Evolutionary conservation across 2,113 vertebrate genomes (phyloP).

Genomic region (Anguilla japonica): DNA sequence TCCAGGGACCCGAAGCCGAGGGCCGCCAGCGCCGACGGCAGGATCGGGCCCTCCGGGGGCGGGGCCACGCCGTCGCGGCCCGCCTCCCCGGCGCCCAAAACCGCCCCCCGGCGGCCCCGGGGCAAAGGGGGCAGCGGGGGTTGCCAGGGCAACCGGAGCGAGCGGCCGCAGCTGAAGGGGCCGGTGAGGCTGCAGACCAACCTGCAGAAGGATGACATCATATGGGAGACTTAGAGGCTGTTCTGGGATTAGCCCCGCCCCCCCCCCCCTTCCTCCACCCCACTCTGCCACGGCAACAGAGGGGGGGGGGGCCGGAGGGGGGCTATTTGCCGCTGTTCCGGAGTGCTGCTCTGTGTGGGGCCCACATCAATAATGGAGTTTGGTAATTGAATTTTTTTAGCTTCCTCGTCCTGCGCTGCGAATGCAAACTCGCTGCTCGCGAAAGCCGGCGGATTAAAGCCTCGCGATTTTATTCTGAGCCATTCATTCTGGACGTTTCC

Average conservation of each 20-base stretch:
- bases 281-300: not conserved
- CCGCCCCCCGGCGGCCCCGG: slow-evolving; percentile 41
- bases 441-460: no score
- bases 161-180: slow-evolving; percentile 71
- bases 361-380: not conserved
- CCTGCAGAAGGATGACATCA: slow-evolving; percentile 74
- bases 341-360: not conserved
- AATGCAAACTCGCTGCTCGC: not conserved
- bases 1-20: slow-evolving; percentile 58
- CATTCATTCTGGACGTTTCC: not conserved
- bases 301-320: no score
- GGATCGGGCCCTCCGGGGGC: slow-evolving; percentile 38
- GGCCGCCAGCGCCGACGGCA: slow-evolving; percentile 35
- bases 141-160: slow-evolving; percentile 53
- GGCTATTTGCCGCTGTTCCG: not conserved
- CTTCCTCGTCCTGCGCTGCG: not conserved
- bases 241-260: not conserved
- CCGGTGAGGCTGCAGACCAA: slow-evolving; percentile 75
- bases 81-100: slow-evolving; percentile 52
- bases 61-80: slow-evolving; percentile 51
- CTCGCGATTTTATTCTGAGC: not conserved
- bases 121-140: slow-evolving; percentile 53
- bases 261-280: not conserved
- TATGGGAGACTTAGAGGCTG: slow-evolving; percentile 74
- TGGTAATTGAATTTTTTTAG: not conserved